phyloP scores from a whole-genome alignment of 2,113 vertebrate species.

The Datnioides undecimradiatus region DNA sequence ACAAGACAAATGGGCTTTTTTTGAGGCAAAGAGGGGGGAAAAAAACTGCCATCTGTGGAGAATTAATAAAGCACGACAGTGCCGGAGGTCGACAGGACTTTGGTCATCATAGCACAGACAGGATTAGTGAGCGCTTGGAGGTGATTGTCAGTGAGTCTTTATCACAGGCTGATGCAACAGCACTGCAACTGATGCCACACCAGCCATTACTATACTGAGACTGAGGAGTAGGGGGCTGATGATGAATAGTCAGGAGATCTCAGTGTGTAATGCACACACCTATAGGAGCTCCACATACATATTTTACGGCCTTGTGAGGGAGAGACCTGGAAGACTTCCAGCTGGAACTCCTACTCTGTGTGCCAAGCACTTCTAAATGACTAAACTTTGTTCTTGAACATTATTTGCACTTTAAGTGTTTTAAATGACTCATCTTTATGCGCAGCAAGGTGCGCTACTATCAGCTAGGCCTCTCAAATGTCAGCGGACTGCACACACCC shows the following conservation, averaged over 20 bases:
- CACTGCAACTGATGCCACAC: constrained; percentile 62
- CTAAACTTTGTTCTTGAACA: constrained; percentile 37
- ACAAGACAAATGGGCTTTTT: constrained; percentile 44
- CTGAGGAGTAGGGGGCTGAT: neutral
- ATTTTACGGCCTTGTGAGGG: constrained; percentile 23
- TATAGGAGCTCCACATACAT: constrained; percentile 24
- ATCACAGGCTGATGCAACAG: constrained; percentile 74
- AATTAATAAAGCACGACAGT: constrained; percentile 45
- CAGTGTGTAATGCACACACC: constrained; percentile 11
- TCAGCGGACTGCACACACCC: neutral
- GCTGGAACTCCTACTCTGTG: constrained; percentile 4
- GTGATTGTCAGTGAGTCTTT: constrained; percentile 56
- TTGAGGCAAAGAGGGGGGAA: constrained; percentile 12
- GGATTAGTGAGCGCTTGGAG: constrained; percentile 51
- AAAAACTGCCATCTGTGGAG: constrained; percentile 37
- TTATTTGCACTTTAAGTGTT: constrained; percentile 34
- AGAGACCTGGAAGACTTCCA: constrained; percentile 10
- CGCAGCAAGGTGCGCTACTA: neutral
- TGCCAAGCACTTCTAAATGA: constrained; percentile 25
- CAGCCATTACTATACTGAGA: constrained; percentile 38
- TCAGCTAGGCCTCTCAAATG: constrained; percentile 17
- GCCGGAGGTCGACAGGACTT: constrained; percentile 36
- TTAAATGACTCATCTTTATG: constrained; percentile 41
- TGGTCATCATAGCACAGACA: constrained; percentile 47
- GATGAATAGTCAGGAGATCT: constrained; percentile 24